Percentiles rank a stretch among this genome's conserved stretches.
Conservation (phyloP, 2,888 invertebrate genomes). For the Drosophila nigricruria region DNA sequence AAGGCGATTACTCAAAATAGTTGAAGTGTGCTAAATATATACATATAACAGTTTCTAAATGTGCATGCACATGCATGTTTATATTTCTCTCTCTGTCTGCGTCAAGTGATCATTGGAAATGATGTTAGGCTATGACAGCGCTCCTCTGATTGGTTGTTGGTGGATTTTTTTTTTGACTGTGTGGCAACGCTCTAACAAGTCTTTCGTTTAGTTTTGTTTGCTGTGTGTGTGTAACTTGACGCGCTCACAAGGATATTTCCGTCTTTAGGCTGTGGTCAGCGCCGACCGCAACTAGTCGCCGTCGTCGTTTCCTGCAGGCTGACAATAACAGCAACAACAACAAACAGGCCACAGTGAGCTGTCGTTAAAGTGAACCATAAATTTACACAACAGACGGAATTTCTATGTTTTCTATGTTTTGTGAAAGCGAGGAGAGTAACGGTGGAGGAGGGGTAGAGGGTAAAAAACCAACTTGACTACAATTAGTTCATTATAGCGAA, state of each 20-base stretch:
- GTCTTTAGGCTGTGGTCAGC: conserved; percentile 40
- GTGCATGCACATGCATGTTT: neutral
- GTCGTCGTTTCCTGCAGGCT: conserved; percentile 31
- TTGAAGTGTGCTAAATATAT: conserved; percentile 11
- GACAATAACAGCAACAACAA: conserved; percentile 1
- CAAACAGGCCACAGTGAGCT: conserved; percentile 4
- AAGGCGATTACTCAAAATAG: conserved; percentile 7
- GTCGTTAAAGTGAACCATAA: neutral
- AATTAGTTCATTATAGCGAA: conserved; percentile 52
- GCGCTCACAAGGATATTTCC: conserved; percentile 41
- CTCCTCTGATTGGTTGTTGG: neutral
- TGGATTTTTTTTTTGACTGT: neutral
- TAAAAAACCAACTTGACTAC: conserved; percentile 15
- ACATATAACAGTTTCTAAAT: neutral
- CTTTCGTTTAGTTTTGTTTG: neutral
- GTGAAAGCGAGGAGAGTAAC: conserved; percentile 2
- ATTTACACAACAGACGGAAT: conserved; percentile 1
- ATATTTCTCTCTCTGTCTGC: neutral
- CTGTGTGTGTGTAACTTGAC: conserved; percentile 35
- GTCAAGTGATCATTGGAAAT: conserved; percentile 1
- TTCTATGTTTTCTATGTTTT: conserved; percentile 11
- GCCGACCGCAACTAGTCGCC: conserved; percentile 23
- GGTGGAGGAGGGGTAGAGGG: neutral
- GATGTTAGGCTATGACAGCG: neutral
- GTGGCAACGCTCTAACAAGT: conserved; percentile 7